Base-by-base conservation (phyloP, 2,113 vertebrate genomes). In the Nesogale talazaci region DNA sequence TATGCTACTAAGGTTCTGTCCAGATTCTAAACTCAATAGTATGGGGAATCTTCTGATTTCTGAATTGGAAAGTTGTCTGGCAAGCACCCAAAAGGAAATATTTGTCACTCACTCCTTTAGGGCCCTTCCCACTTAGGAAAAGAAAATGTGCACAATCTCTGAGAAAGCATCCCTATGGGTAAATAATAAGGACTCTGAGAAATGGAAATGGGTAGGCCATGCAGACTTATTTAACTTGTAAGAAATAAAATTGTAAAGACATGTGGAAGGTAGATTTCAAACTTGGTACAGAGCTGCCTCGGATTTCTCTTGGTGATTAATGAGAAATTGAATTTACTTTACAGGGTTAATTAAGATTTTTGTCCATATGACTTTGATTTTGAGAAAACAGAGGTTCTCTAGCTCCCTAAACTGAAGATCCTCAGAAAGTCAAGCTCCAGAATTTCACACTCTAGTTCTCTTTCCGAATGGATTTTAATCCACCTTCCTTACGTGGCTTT, bases 391-490 rank as follows among this genome's bases (percentile, higher is more conserved):
- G 7, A 65, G 17, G 16, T 6, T 52, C 40, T 65, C 3, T 77
- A 59, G n/a, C 36, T 78, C 19, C 79, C 38, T 46, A 79, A 78
- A 12, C 19, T 25, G 6, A 94, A 95, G 27, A 80, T 76, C 27
- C 59, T 83, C 65, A 23, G 12, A 79, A 78, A 91, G 70, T 79
- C 4, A 36, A 88, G 52, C 1, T 52, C 75, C 65, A 12, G 80
- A 79, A 83, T 88, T 80, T 92, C 15, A 83, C 4, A 70, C 23
- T 70, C 14, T 3, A 34, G 15, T 3, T 77, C 8, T 70, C 81
- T 94, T 87, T 34, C 38, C 75, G 11, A 89, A 65, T n/a, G 56
- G 75, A 61, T n/a, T 77, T 91, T 59, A 83, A 76, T 78, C 80
- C 57, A 0, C 20, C 10, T 76, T 74, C 56, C 2, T 3, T 52